A percentile compares a stretch with the other conserved stretches of the same genome.
phyloP scores from a whole-genome alignment of 2,113 vertebrate genomes.

The Tichodroma muraria region DNA sequence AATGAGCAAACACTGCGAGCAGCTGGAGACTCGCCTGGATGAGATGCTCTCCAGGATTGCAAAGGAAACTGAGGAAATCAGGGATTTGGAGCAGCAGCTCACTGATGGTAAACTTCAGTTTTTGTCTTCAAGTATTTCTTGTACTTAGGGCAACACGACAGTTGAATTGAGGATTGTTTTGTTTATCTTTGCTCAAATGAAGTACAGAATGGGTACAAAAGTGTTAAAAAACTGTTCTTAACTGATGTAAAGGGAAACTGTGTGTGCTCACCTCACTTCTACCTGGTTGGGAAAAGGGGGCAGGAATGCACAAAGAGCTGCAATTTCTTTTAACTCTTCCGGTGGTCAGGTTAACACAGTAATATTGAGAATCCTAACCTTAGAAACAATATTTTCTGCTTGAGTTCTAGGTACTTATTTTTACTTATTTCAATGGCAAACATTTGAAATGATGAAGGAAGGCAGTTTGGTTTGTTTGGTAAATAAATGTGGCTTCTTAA shows the following conservation, averaged over 20 bases:
- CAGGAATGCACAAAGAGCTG: not conserved
- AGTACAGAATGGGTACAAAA: not conserved
- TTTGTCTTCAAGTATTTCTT: not conserved
- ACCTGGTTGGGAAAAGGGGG: not conserved
- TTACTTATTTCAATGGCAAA: not conserved
- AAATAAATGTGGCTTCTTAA: not conserved
- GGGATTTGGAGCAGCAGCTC: constrained; percentile 91
- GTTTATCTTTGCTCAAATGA: not conserved
- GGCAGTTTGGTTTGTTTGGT: not conserved
- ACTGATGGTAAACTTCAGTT: constrained; percentile 76
- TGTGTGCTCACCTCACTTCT: not conserved
- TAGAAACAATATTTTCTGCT: not conserved
- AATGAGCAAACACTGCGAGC: constrained; percentile 78
- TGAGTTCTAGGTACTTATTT: not conserved
- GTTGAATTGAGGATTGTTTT: not conserved
- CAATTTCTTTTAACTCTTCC: not conserved
- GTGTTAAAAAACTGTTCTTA: not conserved
- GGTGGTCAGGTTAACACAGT: not conserved
- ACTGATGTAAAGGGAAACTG: not conserved
- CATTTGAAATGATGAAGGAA: not conserved
- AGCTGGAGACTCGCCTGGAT: constrained; percentile 83
- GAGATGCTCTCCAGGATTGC: constrained; percentile 85
- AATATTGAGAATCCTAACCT: not conserved
- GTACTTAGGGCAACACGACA: not conserved
- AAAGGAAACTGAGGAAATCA: constrained; percentile 90